Conservation (phyloP, 2,888 invertebrate species). For the Drosophila lutescens region DNA sequence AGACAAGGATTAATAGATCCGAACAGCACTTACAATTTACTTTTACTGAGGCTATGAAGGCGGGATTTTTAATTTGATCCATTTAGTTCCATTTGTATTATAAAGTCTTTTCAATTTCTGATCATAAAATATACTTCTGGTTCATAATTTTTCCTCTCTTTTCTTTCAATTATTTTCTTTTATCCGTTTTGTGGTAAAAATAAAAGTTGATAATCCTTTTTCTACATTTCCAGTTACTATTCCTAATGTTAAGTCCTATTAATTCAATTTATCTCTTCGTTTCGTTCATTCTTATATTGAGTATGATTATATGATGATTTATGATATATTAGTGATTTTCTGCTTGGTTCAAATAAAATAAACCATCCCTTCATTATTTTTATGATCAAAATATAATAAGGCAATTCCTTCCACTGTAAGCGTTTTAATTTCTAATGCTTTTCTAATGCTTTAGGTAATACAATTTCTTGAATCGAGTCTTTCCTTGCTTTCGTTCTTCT, state of each 20-base stretch:
- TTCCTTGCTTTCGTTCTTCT: no score
- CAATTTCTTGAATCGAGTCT: no score
- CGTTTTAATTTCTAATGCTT: no score
- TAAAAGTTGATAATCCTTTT: background rate
- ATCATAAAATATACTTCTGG: background rate
- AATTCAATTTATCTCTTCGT: background rate
- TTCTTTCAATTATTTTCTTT: background rate
- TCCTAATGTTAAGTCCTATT: no score
- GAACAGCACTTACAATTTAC: constrained; percentile 1
- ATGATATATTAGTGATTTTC: no score
- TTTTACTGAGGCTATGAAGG: background rate
- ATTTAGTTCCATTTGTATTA: no score
- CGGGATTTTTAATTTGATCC: background rate
- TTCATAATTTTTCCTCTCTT: background rate
- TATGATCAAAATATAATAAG: no score
- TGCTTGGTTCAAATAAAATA: no score
- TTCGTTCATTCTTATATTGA: background rate
- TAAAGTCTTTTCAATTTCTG: background rate
- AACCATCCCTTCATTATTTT: no score
- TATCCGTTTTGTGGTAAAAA: background rate
- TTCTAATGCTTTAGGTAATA: no score
- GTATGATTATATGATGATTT: no score
- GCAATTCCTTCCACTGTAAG: no score
- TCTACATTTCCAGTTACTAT: background rate
- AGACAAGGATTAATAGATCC: background rate